Conservation (phyloP, 2,797 vertebrate genomes). For the Gymnothorax reevesii region DNA sequence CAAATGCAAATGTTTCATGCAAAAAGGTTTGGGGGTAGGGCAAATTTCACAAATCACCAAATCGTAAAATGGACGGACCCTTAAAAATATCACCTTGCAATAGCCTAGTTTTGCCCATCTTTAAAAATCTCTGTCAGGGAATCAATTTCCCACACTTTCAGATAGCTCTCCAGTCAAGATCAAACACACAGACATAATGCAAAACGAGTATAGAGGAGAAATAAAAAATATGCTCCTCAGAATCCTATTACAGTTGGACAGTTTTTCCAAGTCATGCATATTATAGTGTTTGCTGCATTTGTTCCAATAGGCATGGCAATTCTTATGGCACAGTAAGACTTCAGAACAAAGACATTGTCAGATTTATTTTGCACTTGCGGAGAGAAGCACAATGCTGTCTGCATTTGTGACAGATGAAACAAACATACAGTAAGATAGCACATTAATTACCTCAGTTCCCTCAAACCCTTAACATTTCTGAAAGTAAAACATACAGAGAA, state of each 20-base stretch:
- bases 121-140: conserved; percentile 13
- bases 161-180: conserved; percentile 8
- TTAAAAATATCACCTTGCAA: conserved; percentile 7
- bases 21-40: background rate
- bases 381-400: background rate
- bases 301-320: background rate
- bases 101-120: background rate
- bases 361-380: background rate
- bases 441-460: conserved; percentile 10
- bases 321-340: conserved; percentile 6
- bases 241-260: conserved; percentile 8
- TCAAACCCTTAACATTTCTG: background rate
- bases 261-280: conserved; percentile 15
- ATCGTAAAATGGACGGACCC: background rate
- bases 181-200: background rate
- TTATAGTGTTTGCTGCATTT: conserved; percentile 15
- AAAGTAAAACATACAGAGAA: conserved; percentile 1
- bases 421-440: background rate
- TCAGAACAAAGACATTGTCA: background rate
- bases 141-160: background rate
- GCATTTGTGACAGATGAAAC: conserved; percentile 18
- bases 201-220: conserved; percentile 15
- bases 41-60: background rate
- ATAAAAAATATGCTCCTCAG: conserved; percentile 8
- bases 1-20: background rate